phyloP scores from a whole-genome alignment of 2,888 invertebrate species.

The Rhaphigaster nebulosa region DNA sequence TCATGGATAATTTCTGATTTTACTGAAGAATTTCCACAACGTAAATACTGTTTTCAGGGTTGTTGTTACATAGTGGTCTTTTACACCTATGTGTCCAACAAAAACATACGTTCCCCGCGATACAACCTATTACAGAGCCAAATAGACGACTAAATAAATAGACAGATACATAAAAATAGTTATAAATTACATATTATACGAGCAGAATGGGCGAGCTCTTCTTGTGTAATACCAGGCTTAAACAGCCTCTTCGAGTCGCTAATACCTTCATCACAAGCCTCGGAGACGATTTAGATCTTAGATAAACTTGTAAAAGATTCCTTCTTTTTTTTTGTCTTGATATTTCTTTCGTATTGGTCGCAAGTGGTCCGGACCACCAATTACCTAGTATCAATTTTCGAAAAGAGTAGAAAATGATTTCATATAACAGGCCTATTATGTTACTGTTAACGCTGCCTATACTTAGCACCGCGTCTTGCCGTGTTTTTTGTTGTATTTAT shows the following conservation, averaged over 20 bases:
- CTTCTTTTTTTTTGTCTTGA: not conserved
- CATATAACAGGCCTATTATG: conserved; percentile 37
- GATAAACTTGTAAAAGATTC: conserved; percentile 25
- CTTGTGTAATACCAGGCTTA: conserved; percentile 24
- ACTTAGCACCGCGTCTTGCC: conserved; percentile 1
- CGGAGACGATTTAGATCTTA: conserved; percentile 41
- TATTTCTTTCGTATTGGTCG: conserved; percentile 10
- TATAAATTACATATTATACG: conserved; percentile 16
- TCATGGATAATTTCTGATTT: conserved; percentile 16
- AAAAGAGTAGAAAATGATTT: conserved; percentile 18
- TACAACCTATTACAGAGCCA: conserved; percentile 7
- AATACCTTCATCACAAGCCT: conserved; percentile 39
- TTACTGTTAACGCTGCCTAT: not conserved
- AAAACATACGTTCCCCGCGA: conserved; percentile 11
- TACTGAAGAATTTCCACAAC: conserved; percentile 17
- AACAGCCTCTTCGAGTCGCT: not conserved
- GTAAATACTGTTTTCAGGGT: not conserved
- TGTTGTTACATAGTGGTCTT: not conserved
- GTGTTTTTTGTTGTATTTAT: not conserved
- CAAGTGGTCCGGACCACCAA: conserved; percentile 5
- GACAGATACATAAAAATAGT: conserved; percentile 31
- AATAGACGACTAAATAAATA: conserved; percentile 45
- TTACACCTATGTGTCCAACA: conserved; percentile 4
- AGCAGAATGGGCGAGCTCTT: not conserved
- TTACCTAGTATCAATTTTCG: conserved; percentile 26